phyloP scores from a whole-genome alignment of 2,888 invertebrate species.

The Autographa pulchrina region DNA sequence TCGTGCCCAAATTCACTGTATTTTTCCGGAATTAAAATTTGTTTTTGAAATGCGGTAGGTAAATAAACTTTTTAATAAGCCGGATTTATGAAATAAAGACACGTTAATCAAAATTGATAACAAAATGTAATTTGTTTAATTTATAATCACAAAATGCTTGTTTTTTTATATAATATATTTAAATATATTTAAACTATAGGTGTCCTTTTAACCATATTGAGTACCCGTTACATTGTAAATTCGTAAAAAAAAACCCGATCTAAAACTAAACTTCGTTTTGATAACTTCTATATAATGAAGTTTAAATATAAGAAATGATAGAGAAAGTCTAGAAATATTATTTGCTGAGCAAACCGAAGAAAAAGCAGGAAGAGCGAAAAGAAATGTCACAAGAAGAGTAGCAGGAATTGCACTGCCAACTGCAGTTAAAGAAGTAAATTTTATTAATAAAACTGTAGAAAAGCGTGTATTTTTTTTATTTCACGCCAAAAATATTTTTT shows the following conservation, averaged over 20 bases:
- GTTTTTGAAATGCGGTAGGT: slow-evolving; percentile 18
- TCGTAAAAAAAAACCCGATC: no score
- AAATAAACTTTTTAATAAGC: slow-evolving; percentile 13
- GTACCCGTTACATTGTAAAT: no score
- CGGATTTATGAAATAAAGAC: background rate
- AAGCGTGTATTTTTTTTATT: no score
- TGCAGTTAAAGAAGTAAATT: background rate
- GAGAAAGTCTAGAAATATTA: slow-evolving; percentile 8
- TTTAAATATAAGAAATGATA: background rate
- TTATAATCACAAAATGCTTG: no score
- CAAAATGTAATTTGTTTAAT: no score
- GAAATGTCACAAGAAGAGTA: background rate
- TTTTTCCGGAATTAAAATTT: slow-evolving; percentile 48
- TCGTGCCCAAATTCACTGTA: slow-evolving; percentile 29
- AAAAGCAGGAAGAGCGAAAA: slow-evolving; percentile 9
- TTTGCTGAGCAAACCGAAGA: background rate
- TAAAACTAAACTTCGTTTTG: no score
- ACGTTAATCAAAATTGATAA: no score
- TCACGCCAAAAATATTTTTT: no score
- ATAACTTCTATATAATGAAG: background rate
- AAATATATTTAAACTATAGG: no score
- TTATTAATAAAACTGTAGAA: no score
- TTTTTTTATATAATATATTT: no score
- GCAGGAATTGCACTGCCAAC: background rate
- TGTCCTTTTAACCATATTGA: no score